A percentile compares a stretch with the other conserved stretches of the same genome.
phyloP scores from a whole-genome alignment of 2,888 invertebrate species.

The Drosophila ezoana region DNA sequence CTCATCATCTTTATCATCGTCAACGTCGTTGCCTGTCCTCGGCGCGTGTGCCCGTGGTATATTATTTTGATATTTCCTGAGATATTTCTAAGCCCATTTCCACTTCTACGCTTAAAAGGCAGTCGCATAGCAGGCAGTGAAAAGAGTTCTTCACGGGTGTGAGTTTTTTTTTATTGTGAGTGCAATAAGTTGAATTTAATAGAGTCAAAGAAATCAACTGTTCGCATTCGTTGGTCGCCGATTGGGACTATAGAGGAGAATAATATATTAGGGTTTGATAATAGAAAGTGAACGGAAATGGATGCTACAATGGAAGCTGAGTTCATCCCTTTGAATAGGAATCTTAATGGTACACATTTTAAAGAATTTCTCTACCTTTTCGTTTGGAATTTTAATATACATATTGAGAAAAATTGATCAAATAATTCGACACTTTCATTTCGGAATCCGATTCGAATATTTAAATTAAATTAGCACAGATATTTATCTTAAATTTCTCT shows the following conservation, averaged over 20 bases:
- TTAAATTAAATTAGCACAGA: too few species aligned
- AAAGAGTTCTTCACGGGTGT: conserved; percentile 36
- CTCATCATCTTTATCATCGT: conserved; percentile 45
- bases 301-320: not conserved
- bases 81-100: conserved; percentile 55
- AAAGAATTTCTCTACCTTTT: not conserved
- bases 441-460: too few species aligned
- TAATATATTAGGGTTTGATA: not conserved
- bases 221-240: not conserved
- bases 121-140: conserved; percentile 30
- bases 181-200: conserved; percentile 46
- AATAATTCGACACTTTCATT: too few species aligned
- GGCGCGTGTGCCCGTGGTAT: conserved; percentile 56
- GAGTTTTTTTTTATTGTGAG: conserved; percentile 21
- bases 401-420: too few species aligned
- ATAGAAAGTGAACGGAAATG: not conserved
- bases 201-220: conserved; percentile 44
- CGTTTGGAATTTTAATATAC: not conserved
- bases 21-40: conserved; percentile 35
- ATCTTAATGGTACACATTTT: not conserved
- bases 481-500: too few species aligned
- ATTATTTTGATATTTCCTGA: conserved; percentile 69
- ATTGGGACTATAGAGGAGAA: conserved; percentile 9
- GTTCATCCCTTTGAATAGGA: not conserved
- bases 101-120: conserved; percentile 1